Percentiles rank a stretch among this genome's conserved stretches.
Evolutionary conservation across 2,113 vertebrate genomes (phyloP).

Genomic region (Rhinolophus ferrumequinum): DNA sequence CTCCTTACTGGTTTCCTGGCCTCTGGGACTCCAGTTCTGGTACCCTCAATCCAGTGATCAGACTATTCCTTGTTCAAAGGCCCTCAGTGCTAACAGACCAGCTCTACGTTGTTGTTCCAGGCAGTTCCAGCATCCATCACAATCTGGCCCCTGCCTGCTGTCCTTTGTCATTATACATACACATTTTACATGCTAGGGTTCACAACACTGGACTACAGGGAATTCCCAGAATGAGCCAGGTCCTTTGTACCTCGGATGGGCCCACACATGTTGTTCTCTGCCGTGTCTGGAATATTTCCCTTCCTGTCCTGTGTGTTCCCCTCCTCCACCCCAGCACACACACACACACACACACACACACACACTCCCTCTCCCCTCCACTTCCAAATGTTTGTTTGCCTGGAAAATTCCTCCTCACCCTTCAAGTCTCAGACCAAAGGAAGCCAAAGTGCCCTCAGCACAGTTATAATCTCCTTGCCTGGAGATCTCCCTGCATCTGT

Average conservation of each 20-base stretch:
- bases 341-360: too few species aligned
- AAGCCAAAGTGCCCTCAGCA: background rate
- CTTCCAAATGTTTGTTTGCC: constrained; percentile 6
- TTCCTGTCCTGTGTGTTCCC: background rate
- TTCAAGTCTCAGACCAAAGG: constrained; percentile 25
- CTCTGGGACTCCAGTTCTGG: background rate
- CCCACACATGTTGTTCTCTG: background rate
- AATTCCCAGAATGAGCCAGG: background rate
- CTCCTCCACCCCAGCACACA: background rate
- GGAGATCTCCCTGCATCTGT: background rate
- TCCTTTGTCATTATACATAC: background rate
- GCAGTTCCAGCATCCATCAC: background rate
- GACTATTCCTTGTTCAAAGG: background rate
- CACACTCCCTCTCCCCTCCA: background rate
- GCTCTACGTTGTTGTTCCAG: background rate
- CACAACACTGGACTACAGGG: background rate
- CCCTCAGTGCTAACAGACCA: background rate
- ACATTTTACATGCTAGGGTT: background rate
- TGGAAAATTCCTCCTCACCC: constrained; percentile 34
- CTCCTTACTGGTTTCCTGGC: background rate
- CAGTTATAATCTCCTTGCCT: background rate
- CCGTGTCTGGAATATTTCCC: background rate
- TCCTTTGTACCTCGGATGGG: background rate
- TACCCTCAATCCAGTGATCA: background rate
- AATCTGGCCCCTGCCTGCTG: background rate